Evolutionary conservation across 2,113 vertebrate species (phyloP).

Genomic region (Ciconia boyciana): DNA sequence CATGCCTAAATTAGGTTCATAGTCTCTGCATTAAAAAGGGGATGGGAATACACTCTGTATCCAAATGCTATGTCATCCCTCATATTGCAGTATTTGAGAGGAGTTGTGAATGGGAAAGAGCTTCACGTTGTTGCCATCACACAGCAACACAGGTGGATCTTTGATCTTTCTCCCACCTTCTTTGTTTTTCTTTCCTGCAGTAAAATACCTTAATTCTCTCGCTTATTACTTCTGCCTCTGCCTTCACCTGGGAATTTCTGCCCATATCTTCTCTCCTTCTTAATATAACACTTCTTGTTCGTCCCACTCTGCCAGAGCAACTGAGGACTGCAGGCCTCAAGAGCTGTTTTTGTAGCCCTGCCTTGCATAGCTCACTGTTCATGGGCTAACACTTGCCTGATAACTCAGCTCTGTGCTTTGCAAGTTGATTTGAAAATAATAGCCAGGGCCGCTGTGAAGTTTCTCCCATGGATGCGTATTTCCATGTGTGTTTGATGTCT

Average conservation of each 20-base stretch:
- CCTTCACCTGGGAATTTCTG: not conserved
- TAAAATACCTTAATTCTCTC: not conserved
- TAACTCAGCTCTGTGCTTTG: not conserved
- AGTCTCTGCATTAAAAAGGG: not conserved
- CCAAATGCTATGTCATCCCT: not conserved
- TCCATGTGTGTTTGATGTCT: not conserved
- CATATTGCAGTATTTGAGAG: not conserved
- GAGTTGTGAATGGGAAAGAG: not conserved
- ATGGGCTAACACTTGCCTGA: not conserved
- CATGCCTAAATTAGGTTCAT: not conserved
- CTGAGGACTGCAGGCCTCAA: not conserved
- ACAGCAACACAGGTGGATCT: not conserved
- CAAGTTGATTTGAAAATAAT: not conserved
- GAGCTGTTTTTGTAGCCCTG: not conserved
- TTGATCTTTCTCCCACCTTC: not conserved
- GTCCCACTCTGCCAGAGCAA: not conserved
- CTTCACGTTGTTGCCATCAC: not conserved
- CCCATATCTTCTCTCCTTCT: not conserved
- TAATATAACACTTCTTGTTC: not conserved
- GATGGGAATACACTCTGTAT: not conserved
- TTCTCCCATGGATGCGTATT: not conserved
- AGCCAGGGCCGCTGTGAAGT: not conserved
- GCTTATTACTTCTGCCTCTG: not conserved
- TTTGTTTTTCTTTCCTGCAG: not conserved
- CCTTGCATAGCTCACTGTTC: fast-evolving